Evolutionary conservation across 2,113 vertebrate genomes (phyloP), one percentile per base, ranked within the genome.

Genomic region (Copsychus sechellarum): DNA sequence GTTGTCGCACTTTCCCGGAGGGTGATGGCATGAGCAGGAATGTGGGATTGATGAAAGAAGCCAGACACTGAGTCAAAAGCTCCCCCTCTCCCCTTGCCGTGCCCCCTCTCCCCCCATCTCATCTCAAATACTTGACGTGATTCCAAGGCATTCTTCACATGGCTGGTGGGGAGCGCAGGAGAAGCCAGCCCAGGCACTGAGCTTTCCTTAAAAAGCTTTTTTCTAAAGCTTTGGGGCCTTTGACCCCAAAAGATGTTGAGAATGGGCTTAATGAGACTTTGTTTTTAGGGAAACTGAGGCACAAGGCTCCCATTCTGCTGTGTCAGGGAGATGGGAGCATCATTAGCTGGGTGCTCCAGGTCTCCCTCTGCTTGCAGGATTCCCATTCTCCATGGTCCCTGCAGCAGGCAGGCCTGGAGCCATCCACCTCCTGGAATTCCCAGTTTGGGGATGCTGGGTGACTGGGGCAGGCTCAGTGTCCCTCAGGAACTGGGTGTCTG

Each of bases 131-230:
- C n/a, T 96, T 95, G 88, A 90, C 1, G 23, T 53, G 72, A 60
- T 83, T 96, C 93, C 87, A 96, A 88, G 65, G 90, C 92, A 88
- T 95, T 94, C 87, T 91, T 92, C 85, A 74, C 47, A 56, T 83
- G 91, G 95, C 93, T 96, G 88, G 80, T 95, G 94, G 83, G 89
- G 86, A 92, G 70, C 0, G 0, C 71, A 56, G 67, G 69, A 92
- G 79, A 62, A 95, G 50, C 50, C 66, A 92, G 64, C 25, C 65
- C 72, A 66, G 87, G 51, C 65, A 43, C 33, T 45, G 36, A 1
- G 67, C n/a, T 76, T 50, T 21, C 16, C 42, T 78, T 73, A 13
- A 31, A 64, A 64, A 51, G 24, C 9, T 17, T 43, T 9, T 20
- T 43, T 11, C 20, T 54, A 33, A 42, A 48, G 25, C 25, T 48